Conservation (phyloP, 2,888 invertebrate genomes). For the Ophraella communa region DNA sequence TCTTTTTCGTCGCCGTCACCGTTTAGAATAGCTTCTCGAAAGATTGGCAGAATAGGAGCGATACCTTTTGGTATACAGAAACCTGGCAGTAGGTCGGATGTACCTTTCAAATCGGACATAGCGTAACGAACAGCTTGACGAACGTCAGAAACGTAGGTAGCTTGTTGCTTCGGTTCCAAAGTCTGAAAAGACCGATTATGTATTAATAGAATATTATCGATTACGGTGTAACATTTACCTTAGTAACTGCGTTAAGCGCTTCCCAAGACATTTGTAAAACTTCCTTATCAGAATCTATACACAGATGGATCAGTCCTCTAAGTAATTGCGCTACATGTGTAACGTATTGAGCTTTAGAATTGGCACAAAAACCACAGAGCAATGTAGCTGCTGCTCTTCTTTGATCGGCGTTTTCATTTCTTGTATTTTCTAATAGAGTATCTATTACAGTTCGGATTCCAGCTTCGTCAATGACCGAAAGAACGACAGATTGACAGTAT, state of each 20-base stretch:
- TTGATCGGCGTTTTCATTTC: slow-evolving; percentile 68
- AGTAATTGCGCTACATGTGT: slow-evolving; percentile 88
- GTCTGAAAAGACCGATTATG: slow-evolving; percentile 61
- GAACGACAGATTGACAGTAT: slow-evolving; percentile 90
- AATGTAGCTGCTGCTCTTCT: slow-evolving; percentile 86
- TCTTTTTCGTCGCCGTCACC: slow-evolving; percentile 96
- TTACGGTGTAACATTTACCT: slow-evolving; percentile 63
- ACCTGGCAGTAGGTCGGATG: slow-evolving; percentile 80
- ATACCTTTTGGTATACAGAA: slow-evolving; percentile 92
- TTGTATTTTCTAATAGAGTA: slow-evolving; percentile 79
- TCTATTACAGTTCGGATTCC: slow-evolving; percentile 89
- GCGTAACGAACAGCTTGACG: slow-evolving; percentile 93
- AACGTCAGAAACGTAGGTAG: slow-evolving; percentile 86
- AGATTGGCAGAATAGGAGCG: slow-evolving; percentile 90
- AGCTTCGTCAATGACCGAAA: slow-evolving; percentile 87
- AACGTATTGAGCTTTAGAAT: slow-evolving; percentile 85
- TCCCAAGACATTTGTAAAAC: slow-evolving; percentile 90
- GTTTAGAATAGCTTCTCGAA: slow-evolving; percentile 95
- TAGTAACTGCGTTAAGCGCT: slow-evolving; percentile 87
- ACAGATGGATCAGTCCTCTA: slow-evolving; percentile 83
- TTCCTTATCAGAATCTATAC: slow-evolving; percentile 81
- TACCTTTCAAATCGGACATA: slow-evolving; percentile 80
- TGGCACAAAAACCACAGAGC: slow-evolving; percentile 87
- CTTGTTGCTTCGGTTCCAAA: slow-evolving; percentile 82
- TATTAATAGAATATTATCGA: background rate